Evolutionary conservation across 2,888 invertebrate genomes (phyloP).

Genomic region (Panorpa germanica): DNA sequence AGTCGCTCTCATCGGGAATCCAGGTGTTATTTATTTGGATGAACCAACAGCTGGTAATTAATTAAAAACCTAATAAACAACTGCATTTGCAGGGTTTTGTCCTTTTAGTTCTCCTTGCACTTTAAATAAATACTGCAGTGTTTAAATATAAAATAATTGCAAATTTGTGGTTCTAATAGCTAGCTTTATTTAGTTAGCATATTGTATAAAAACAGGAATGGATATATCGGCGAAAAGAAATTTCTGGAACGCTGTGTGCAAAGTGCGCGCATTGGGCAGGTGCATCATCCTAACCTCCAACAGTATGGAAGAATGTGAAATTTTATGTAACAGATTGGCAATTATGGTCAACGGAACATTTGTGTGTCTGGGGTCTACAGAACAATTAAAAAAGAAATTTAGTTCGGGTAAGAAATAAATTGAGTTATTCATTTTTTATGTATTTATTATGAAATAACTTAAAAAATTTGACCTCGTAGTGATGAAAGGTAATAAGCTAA

Average conservation of each 20-base stretch:
- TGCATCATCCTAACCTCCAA: conserved; percentile 69
- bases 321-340: conserved; percentile 57
- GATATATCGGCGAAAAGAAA: conserved; percentile 65
- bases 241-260: conserved; percentile 57
- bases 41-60: conserved; percentile 40
- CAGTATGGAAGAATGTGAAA: conserved; percentile 77
- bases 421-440: no score
- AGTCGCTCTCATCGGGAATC: conserved; percentile 46
- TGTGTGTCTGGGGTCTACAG: conserved; percentile 53
- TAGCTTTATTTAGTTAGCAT: no score
- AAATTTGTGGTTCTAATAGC: no score
- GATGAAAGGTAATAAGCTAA: no score
- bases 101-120: no score
- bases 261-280: conserved; percentile 47
- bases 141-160: no score
- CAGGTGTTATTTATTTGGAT: conserved; percentile 48
- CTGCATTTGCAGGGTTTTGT: no score
- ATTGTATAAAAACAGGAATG: no score
- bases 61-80: no score
- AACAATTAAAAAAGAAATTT: conserved; percentile 60
- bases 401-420: conserved; percentile 28
- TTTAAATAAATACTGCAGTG: no score
- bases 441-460: no score
- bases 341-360: conserved; percentile 70
- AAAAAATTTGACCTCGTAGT: no score